Base-by-base conservation (phyloP, 2,113 vertebrate genomes). In the Perca fluviatilis region DNA sequence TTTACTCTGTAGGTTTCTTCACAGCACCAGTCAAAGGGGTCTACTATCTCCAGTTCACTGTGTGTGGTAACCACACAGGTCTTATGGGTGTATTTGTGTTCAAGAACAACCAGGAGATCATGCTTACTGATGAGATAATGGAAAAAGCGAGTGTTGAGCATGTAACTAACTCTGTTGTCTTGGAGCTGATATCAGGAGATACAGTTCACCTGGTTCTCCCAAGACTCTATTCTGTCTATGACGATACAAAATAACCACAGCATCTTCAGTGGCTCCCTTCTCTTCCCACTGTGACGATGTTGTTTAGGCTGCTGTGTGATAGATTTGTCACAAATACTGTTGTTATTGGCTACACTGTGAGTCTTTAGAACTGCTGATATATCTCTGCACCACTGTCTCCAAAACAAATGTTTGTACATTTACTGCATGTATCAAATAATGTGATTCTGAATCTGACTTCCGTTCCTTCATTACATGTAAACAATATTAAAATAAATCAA, bases 261-360 rank as follows among this genome's bases (percentile, higher is more conserved):
- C 74, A 82, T 74, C 25, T 74, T 77, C 65, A 81, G 21, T 19
- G 67, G 84, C 49, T n/a, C 16, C 5, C 73, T 81, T n/a, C 79
- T 81, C 21, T 86, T 56, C 21, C 27, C 47, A 18, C 25, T 73
- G n/a, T 85, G 8, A 80, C 16, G 10, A 30, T 47, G 53, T 11
- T 33, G 21, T 63, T 27, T 13, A 30, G 66, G 8, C 50, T 56
- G 58, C 21, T 74, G 46, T 21, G 40, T 9, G 16, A 21, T 1
- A 60, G 25, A 50, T 49, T 60, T 33, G 18, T 62, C 57, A 50
- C 46, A 50, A 62, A 62, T 7, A 19, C 72, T 40, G 47, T 25
- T 51, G 19, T 36, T 23, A 23, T 16, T 61, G 56, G 23, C 7
- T 33, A n/a, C 10, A 10, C 25, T 50, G 6, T 25, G 18, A 33